Conservation (phyloP, 2,797 vertebrate genomes). For the Poeciliopsis presidionis region DNA sequence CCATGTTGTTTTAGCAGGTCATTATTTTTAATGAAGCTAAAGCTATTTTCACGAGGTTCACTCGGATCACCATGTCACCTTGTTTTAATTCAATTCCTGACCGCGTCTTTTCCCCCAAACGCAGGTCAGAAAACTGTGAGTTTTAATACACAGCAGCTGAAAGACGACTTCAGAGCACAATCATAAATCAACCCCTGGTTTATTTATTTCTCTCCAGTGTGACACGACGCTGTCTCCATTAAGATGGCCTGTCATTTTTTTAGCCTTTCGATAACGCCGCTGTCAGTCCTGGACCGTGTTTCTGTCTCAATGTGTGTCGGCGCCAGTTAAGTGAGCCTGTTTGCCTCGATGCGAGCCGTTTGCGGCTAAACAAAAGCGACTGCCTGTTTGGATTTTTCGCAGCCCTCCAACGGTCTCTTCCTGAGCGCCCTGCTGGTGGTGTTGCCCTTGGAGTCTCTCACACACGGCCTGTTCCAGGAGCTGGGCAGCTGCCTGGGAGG, state of each 20-base stretch:
- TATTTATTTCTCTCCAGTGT: conserved; percentile 34
- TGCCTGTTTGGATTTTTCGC: conserved; percentile 40
- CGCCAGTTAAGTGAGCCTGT: conserved; percentile 49
- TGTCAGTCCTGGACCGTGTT: conserved; percentile 39
- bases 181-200: conserved; percentile 12
- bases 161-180: neutral
- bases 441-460: conserved; percentile 93
- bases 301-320: conserved; percentile 53
- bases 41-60: neutral
- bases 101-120: neutral
- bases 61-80: no score
- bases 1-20: conserved; percentile 2
- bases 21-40: conserved; percentile 6
- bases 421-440: conserved; percentile 92
- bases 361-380: conserved; percentile 48
- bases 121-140: neutral
- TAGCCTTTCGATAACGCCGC: conserved; percentile 39
- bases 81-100: neutral
- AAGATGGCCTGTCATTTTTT: conserved; percentile 43
- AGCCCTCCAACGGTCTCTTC: conserved; percentile 90
- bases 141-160: neutral
- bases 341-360: conserved; percentile 31
- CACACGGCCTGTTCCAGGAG: conserved; percentile 93
- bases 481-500: conserved; percentile 94
- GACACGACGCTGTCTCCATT: conserved; percentile 34